Evolutionary conservation across 2,797 vertebrate species (phyloP), one percentile per base, ranked within the genome.

Genomic region (Hoplostethus atlanticus): DNA sequence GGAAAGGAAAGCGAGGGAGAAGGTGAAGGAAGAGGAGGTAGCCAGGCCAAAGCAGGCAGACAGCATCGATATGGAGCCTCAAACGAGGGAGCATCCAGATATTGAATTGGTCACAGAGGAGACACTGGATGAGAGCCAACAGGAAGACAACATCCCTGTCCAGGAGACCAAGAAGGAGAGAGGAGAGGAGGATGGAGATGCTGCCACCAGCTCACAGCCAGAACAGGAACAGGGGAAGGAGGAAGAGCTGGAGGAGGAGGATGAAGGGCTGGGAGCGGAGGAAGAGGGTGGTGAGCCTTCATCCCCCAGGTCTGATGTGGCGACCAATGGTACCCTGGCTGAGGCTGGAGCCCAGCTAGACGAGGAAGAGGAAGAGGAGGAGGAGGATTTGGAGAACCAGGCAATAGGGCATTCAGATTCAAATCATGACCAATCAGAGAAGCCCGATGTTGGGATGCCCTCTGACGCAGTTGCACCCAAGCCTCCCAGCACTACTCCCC

Each of bases 321-420:
- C 87, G 53, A 66, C 64, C 44, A 86, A 87, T 11, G 76, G 87
- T 90, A 71, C 85, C 46, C 50, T 52, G 69, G 70, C 87, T 89
- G 91, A 89, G 92, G 91, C 93, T 72, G 92, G 91, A 83, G 79
- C 91, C 50, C 89, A 84, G 76, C 80, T 60, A 40, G 71, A 86
- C 4, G 80, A 82, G 44, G 68, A 73, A 38, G 80, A 82, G 44
- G 68, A 73, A 38, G 79, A 81, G 9, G 68, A 87, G 15, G 64
- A 74, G 3, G 73, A 80, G 42, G 78, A 81, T 61, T 55, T 58
- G n/a, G 76, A 86, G 52, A 84, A 62, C 30, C 79, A 75, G 84
- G 80, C 79, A 67, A 76, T 38, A 73, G 80, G 25, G 73, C 65
- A 62, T 47, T 51, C 67, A 3, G 52, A 80, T 55, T 52, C 51